Conservation (phyloP, 2,888 invertebrate species). For the Sympetrum striolatum region DNA sequence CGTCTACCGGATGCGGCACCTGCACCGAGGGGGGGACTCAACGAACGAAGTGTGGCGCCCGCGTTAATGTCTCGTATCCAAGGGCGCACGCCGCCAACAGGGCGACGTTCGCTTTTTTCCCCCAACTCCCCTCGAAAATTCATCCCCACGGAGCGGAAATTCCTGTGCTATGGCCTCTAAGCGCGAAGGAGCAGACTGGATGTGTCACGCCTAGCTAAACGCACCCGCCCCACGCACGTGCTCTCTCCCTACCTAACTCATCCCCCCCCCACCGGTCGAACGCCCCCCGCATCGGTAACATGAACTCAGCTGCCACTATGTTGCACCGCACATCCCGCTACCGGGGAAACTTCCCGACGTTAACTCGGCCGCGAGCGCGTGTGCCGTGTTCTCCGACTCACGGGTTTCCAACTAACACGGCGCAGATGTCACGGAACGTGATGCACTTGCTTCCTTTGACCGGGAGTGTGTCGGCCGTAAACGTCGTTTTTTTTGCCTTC, state of each 20-base stretch:
- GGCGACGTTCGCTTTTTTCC: neutral
- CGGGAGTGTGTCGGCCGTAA: neutral
- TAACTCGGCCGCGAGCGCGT: neutral
- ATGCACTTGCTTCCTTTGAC: conserved; percentile 20
- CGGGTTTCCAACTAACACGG: neutral
- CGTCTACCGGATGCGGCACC: neutral
- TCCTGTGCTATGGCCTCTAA: neutral
- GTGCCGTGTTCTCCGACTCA: conserved; percentile 2
- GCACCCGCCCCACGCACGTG: conserved; percentile 33
- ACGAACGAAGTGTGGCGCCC: conserved; percentile 15
- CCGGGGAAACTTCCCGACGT: neutral
- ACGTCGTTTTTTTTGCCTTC: neutral
- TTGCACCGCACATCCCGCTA: conserved; percentile 20
- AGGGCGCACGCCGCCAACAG: neutral
- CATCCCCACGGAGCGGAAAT: conserved; percentile 27
- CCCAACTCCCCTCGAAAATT: neutral
- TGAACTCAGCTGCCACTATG: conserved; percentile 33
- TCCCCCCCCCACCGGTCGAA: neutral
- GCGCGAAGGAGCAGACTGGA: conserved; percentile 1
- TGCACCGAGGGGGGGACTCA: neutral
- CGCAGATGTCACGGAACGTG: conserved; percentile 12
- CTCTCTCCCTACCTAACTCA: neutral
- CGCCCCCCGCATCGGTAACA: neutral
- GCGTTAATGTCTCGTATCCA: conserved; percentile 24
- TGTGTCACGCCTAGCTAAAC: conserved; percentile 27